Conservation (phyloP, 2,797 vertebrate species). For the Neosilurus mollespiculum region DNA sequence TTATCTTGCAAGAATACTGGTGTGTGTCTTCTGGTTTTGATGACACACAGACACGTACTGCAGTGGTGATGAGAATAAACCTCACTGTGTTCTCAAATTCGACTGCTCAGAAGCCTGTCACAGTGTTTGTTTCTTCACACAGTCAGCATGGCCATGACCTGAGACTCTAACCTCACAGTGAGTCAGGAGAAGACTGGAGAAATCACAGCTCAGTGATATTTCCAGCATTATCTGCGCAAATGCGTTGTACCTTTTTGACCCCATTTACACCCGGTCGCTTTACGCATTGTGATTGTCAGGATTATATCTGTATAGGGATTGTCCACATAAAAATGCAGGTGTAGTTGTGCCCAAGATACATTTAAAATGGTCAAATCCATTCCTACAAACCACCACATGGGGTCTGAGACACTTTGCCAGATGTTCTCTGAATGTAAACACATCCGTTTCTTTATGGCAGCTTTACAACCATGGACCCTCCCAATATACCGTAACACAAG, state of each 20-base stretch:
- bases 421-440: slow-evolving; percentile 21
- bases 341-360: slow-evolving; percentile 8
- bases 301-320: slow-evolving; percentile 1
- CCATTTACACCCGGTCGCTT: not conserved
- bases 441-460: not conserved
- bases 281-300: slow-evolving; percentile 1
- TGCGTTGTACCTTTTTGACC: not conserved
- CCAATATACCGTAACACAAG: not conserved
- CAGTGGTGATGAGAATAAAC: slow-evolving; percentile 9
- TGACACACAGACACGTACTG: slow-evolving; percentile 32
- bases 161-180: not conserved
- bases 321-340: not conserved
- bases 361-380: slow-evolving; percentile 5
- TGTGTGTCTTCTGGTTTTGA: slow-evolving; percentile 11
- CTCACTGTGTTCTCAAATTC: slow-evolving; percentile 21
- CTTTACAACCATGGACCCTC: slow-evolving; percentile 2
- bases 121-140: slow-evolving; percentile 25
- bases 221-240: not conserved
- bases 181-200: not conserved
- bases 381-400: slow-evolving; percentile 1
- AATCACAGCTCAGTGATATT: not conserved
- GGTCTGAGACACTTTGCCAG: not conserved
- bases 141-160: not conserved
- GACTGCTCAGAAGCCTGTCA: slow-evolving; percentile 24
- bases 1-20: slow-evolving; percentile 12